Evolutionary conservation across 2,797 vertebrate species (phyloP), one percentile per base, ranked within the genome.

Genomic region (Sardinella longiceps): DNA sequence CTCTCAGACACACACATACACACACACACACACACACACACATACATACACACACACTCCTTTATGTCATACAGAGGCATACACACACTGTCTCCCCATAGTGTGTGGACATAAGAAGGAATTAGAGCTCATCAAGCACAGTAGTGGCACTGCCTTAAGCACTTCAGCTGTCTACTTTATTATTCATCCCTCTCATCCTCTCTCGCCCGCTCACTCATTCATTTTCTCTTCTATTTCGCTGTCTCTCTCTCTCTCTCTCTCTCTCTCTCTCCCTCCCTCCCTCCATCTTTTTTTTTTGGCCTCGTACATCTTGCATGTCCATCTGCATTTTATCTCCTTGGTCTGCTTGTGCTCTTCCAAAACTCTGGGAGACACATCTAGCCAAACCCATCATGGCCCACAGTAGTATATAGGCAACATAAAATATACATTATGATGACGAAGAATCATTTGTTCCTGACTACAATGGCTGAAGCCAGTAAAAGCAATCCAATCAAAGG

Each of bases 111-210:
- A 88, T 87, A 83, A 88, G 87, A 87, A 85, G 82, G 89, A 88
- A 86, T 84, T 23, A 90, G 89, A 92, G 39, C 30, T 28, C 30
- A 88, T 85, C 83, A 89, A 87, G 86, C 66, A 39, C 74, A 86
- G 81, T 70, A n/a, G 70, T 25, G 37, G 3, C 0, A 18, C 83
- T 66, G 53, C 84, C 81, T 23, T 0, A 15, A 86, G 39, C n/a
- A 12, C 18, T 80, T 48, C 85, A 80, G 81, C 81, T 53, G 53
- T 58, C 81, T 20, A 4, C 15, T n/a, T 84, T 81, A 53, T 74
- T 74, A 39, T 74, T 74, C 66, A 87, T 37, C 30, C 66, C 33
- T 5, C 33, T 74, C 66, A 74, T 74, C 63, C 81, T 84, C 80
- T 66, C 83, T 80, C 60, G 15, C 83, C 60, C 60, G 15, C 45